phyloP scores from a whole-genome alignment of 2,797 vertebrate species.

The Eulemur rubriventer region DNA sequence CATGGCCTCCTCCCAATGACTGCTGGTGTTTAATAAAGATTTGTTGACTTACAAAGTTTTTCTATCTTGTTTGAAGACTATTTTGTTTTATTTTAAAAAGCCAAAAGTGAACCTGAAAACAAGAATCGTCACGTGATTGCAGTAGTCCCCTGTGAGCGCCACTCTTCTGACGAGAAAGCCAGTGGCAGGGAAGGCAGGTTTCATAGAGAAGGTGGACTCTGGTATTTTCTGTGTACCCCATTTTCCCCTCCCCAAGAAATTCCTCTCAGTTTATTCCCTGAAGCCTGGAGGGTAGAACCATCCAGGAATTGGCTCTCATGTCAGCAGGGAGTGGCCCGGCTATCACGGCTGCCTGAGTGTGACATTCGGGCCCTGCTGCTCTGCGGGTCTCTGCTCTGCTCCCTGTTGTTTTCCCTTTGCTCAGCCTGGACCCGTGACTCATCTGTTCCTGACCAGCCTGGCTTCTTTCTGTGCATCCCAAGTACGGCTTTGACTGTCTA shows the following conservation, averaged over 20 bases:
- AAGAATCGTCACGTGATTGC: background rate
- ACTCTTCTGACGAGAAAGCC: background rate
- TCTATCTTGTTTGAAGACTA: background rate
- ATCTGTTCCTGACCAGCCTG: background rate
- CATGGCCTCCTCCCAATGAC: background rate
- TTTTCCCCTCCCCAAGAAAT: background rate
- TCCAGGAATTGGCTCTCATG: background rate
- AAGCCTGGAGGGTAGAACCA: background rate
- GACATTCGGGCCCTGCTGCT: background rate
- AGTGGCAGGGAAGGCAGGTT: background rate
- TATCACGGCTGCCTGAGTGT: background rate
- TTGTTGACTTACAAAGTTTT: background rate
- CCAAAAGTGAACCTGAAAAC: background rate
- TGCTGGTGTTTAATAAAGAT: background rate
- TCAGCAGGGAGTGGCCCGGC: background rate
- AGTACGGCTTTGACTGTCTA: slow-evolving; percentile 1
- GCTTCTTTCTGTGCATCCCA: background rate
- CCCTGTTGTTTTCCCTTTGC: background rate
- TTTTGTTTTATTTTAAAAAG: background rate
- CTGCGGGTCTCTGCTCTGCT: background rate
- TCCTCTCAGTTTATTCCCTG: background rate
- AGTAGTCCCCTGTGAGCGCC: background rate
- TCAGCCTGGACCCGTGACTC: background rate
- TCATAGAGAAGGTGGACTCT: background rate
- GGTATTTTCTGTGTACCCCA: background rate